phyloP scores from a whole-genome alignment of 2,113 vertebrate genomes.

The Podarcis raffonei region DNA sequence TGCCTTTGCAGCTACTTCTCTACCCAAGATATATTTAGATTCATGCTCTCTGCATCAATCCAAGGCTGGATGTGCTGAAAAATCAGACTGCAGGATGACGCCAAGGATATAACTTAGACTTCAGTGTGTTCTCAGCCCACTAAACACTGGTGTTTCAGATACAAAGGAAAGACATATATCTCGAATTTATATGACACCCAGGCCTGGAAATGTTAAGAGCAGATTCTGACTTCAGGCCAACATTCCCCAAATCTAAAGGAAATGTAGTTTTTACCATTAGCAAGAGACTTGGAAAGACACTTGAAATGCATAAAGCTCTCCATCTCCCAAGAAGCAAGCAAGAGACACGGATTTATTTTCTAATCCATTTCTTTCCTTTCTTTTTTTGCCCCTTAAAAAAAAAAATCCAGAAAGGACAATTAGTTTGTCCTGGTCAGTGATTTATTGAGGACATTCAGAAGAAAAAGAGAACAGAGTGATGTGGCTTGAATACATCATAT shows the following conservation, averaged over 20 bases:
- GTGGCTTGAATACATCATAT: constrained; percentile 44
- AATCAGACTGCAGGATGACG: constrained; percentile 42
- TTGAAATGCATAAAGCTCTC: constrained; percentile 9
- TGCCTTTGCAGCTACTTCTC: not conserved
- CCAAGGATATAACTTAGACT: constrained; percentile 36
- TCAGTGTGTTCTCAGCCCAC: constrained; percentile 34
- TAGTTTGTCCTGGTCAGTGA: constrained; percentile 57
- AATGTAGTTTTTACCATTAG: constrained; percentile 32
- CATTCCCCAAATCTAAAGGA: constrained; percentile 18
- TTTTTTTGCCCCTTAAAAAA: constrained; percentile 19
- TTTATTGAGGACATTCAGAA: constrained; percentile 57
- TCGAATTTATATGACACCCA: constrained; percentile 32
- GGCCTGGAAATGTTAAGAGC: constrained; percentile 22
- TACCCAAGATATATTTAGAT: constrained; percentile 22
- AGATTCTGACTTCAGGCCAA: not conserved
- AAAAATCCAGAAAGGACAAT: constrained; percentile 45
- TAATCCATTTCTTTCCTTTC: constrained; percentile 27
- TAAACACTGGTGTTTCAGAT: constrained; percentile 30
- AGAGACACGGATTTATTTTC: constrained; percentile 48
- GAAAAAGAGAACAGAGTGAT: constrained; percentile 15
- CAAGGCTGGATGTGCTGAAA: constrained; percentile 43
- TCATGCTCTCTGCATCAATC: constrained; percentile 20
- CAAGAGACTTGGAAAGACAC: constrained; percentile 8
- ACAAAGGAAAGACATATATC: constrained; percentile 9
- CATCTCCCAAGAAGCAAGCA: constrained; percentile 49